These are phyloP conservation scores for Karalla daura DNA, from an alignment of 2,797 vertebrate genomes.

Conservation along the genomic window DNA sequence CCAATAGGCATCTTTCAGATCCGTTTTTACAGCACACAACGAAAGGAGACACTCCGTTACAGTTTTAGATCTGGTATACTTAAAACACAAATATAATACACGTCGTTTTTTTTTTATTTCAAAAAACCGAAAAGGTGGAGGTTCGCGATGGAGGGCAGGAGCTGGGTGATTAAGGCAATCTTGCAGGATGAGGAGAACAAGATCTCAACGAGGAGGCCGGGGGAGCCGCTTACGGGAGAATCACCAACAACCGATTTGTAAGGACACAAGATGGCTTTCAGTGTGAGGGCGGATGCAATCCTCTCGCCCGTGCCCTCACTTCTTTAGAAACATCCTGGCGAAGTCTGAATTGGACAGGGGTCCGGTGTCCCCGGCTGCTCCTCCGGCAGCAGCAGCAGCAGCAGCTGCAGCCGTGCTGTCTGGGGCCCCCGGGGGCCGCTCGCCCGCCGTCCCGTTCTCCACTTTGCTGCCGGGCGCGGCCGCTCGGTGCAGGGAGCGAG, in stretches of 20 bases:
- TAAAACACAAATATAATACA: slow-evolving; percentile 76
- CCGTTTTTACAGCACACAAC: slow-evolving; percentile 57
- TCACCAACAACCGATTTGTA: slow-evolving; percentile 62
- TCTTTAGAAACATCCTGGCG: slow-evolving; percentile 93
- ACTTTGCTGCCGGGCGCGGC: slow-evolving; percentile 75
- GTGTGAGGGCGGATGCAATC: slow-evolving; percentile 75
- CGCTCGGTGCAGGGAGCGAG: slow-evolving; percentile 91
- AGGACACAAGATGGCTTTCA: slow-evolving; percentile 88
- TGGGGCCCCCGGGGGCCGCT: slow-evolving; percentile 48
- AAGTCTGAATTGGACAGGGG: slow-evolving; percentile 98
- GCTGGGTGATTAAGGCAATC: slow-evolving; percentile 73
- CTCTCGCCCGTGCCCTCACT: slow-evolving; percentile 82
- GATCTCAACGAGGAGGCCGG: slow-evolving; percentile 68
- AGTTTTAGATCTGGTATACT: slow-evolving; percentile 73
- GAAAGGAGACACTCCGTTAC: slow-evolving; percentile 63
- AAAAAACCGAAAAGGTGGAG: slow-evolving; percentile 18
- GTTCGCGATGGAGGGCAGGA: slow-evolving; percentile 47
- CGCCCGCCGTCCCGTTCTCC: slow-evolving; percentile 88
- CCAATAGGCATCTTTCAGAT: slow-evolving; percentile 36
- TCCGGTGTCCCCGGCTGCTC: slow-evolving; percentile 76
- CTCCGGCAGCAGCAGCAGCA: no score
- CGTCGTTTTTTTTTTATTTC: slow-evolving; percentile 39
- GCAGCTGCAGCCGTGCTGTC: slow-evolving; percentile 36
- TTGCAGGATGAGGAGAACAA: slow-evolving; percentile 56
- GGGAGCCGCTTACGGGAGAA: slow-evolving; percentile 65